phyloP scores from a whole-genome alignment of 1,140 invertebrate genomes.

The Lutraria rhynchaena region DNA sequence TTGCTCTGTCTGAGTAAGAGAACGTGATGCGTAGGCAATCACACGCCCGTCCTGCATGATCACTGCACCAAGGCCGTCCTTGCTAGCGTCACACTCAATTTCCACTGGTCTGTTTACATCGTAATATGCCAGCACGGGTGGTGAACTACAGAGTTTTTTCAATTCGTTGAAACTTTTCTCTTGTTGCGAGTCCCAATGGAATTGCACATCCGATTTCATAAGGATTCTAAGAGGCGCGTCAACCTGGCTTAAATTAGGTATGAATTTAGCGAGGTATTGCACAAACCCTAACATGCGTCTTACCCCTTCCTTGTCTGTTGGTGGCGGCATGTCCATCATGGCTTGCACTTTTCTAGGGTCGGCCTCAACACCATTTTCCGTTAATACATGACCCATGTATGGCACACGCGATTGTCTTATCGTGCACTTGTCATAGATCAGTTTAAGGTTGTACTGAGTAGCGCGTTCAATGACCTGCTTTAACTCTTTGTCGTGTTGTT shows the following conservation, averaged over 20 bases:
- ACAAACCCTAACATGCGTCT: slow-evolving; percentile 59
- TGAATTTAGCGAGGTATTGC: slow-evolving; percentile 65
- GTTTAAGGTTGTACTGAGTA: slow-evolving; percentile 65
- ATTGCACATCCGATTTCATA: slow-evolving; percentile 41
- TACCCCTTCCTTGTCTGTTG: slow-evolving; percentile 47
- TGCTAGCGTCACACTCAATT: slow-evolving; percentile 54
- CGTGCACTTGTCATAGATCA: slow-evolving; percentile 61
- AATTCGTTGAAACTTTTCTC: slow-evolving; percentile 50
- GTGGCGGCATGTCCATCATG: slow-evolving; percentile 65
- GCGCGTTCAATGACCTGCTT: slow-evolving; percentile 78
- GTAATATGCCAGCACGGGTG: slow-evolving; percentile 51
- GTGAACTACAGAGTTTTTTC: slow-evolving; percentile 38
- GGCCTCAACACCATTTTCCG: slow-evolving; percentile 76
- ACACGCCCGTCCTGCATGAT: slow-evolving; percentile 70
- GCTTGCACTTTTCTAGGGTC: slow-evolving; percentile 79
- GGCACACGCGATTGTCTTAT: slow-evolving; percentile 50
- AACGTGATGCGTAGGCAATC: slow-evolving; percentile 81
- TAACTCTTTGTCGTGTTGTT: slow-evolving; percentile 62
- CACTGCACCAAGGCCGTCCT: slow-evolving; percentile 41
- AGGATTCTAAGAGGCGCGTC: slow-evolving; percentile 58
- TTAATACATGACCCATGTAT: slow-evolving; percentile 72
- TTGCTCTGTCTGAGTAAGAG: slow-evolving; percentile 79
- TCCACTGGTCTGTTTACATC: slow-evolving; percentile 23
- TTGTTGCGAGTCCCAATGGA: slow-evolving; percentile 58
- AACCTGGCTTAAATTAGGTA: slow-evolving; percentile 58